Conservation (phyloP, 2,797 vertebrate genomes). For the Epinephelus awoara region DNA sequence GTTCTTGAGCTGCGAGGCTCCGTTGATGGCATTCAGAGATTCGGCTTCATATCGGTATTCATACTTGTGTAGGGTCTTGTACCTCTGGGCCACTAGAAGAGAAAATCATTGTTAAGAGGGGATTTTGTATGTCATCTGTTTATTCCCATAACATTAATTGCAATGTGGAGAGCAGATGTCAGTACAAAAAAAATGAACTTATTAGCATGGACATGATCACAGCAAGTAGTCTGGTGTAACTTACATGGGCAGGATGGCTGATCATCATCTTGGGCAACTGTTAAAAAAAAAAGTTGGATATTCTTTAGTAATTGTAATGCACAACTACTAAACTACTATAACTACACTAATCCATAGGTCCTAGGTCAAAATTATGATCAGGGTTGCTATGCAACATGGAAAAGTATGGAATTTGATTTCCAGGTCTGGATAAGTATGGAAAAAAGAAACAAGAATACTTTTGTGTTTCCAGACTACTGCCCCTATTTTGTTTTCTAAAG, state of each 20-base stretch:
- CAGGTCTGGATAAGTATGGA: too few relatives aligned
- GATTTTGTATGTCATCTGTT: not conserved
- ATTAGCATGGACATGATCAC: not conserved
- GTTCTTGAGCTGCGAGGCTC: conserved; percentile 86
- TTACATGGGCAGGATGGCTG: conserved; percentile 89
- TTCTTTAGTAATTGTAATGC: conserved; percentile 1
- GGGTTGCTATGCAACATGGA: too few relatives aligned
- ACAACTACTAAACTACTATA: not conserved
- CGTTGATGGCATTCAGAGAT: conserved; percentile 88
- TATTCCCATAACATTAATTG: too few relatives aligned
- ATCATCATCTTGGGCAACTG: conserved; percentile 85
- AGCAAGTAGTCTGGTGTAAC: conserved; percentile 49
- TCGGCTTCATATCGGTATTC: conserved; percentile 92
- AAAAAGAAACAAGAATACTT: too few relatives aligned
- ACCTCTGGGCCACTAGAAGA: conserved; percentile 88
- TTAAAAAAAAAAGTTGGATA: conserved; percentile 26
- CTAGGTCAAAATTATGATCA: not conserved
- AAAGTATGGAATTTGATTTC: too few relatives aligned
- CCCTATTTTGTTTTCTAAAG: too few relatives aligned
- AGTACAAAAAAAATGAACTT: too few relatives aligned
- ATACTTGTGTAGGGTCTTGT: conserved; percentile 93
- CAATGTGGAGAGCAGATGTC: too few relatives aligned
- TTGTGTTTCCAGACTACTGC: too few relatives aligned
- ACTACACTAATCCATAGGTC: not conserved
- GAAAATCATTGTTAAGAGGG: conserved; percentile 61